Percentiles rank a stretch among this genome's conserved stretches.
These are phyloP conservation scores for Saimiri boliviensis DNA, from an alignment of 2,113 vertebrate genomes.

Conservation along the genomic window DNA sequence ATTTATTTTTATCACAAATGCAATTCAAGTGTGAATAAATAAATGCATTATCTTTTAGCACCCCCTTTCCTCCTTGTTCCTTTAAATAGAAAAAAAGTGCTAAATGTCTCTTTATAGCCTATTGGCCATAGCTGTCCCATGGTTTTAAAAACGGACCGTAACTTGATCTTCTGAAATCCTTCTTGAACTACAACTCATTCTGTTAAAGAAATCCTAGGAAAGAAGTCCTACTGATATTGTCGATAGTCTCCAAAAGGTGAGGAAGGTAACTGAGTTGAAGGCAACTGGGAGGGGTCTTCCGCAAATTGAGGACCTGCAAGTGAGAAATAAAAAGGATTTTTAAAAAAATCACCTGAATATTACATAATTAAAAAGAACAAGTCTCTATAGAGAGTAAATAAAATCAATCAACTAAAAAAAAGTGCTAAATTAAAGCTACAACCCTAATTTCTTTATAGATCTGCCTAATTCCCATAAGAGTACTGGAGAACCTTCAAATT, in stretches of 20 bases:
- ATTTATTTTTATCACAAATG: constrained; percentile 68
- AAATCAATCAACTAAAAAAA: background rate
- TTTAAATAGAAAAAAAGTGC: constrained; percentile 66
- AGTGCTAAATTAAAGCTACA: fast-evolving
- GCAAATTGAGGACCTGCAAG: constrained; percentile 89
- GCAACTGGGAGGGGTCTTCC: constrained; percentile 89
- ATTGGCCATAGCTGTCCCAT: background rate
- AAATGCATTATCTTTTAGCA: constrained; percentile 62
- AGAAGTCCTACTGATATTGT: constrained; percentile 90
- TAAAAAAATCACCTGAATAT: background rate
- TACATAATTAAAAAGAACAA: background rate
- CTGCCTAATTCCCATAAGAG: background rate
- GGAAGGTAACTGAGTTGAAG: constrained; percentile 81
- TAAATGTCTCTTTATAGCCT: constrained; percentile 61
- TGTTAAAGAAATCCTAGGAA: background rate
- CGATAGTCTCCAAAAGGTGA: constrained; percentile 92
- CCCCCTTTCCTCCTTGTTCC: constrained; percentile 21
- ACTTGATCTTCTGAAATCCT: constrained; percentile 28
- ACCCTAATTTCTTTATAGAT: background rate
- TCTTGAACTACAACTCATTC: background rate
- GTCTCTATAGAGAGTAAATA: background rate
- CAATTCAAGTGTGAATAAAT: constrained; percentile 80
- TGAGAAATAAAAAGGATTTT: background rate
- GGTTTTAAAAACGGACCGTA: background rate
- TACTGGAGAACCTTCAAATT: background rate